Evolutionary conservation across 2,888 invertebrate species (phyloP).

Genomic region (Pteria penguin): DNA sequence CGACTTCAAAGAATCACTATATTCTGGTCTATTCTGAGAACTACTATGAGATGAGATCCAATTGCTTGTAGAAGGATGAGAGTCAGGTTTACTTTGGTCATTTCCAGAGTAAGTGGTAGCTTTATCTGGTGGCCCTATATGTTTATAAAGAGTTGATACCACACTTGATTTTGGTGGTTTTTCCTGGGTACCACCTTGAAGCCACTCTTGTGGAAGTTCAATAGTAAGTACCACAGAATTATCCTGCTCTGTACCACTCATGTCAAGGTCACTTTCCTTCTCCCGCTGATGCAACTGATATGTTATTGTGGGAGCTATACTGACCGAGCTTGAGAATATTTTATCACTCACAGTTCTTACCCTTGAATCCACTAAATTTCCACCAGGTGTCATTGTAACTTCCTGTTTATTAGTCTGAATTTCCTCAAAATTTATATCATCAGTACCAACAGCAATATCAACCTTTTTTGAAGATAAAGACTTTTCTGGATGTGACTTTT

Average conservation of each 20-base stretch:
- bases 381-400: neutral
- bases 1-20: neutral
- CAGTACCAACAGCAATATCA: conserved; percentile 30
- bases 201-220: conserved; percentile 38
- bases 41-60: neutral
- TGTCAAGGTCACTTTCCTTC: neutral
- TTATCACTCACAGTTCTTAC: neutral
- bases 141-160: conserved; percentile 36
- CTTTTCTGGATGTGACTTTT: neutral
- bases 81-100: too few species aligned
- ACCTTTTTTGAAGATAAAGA: neutral
- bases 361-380: conserved; percentile 12
- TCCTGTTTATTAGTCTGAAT: neutral
- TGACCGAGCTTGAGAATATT: neutral
- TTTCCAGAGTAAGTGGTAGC: too few species aligned
- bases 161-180: conserved; percentile 18
- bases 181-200: conserved; percentile 17
- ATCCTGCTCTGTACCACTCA: conserved; percentile 30
- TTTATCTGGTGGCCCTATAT: conserved; percentile 24
- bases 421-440: conserved; percentile 18
- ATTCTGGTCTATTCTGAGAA: neutral
- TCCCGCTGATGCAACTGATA: conserved; percentile 31
- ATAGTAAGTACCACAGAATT: conserved; percentile 40
- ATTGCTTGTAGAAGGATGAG: neutral
- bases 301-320: conserved; percentile 15